Base-by-base conservation (phyloP, 2,113 vertebrate species). In the Anhinga anhinga region DNA sequence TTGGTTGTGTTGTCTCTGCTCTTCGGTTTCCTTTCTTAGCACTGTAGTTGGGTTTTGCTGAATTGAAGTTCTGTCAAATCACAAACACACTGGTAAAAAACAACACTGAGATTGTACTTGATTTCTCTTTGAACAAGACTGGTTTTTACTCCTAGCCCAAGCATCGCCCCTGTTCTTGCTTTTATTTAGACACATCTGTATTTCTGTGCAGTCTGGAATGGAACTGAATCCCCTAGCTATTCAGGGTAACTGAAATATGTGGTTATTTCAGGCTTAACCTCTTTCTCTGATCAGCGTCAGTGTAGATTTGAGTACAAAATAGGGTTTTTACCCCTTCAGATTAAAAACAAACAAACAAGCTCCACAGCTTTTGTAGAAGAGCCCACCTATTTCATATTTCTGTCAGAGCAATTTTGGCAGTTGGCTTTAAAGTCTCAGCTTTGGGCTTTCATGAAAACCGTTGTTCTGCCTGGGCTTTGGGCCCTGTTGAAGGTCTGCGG, bases 121-220 rank as follows among this genome's bases (percentile, higher is more conserved):
- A 8, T 59, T 91, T 67, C n/a, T 59, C 20, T 53, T 49, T 49
- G 23, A 77, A 38, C 38, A 38, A 26, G 26, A 42, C 29, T 50
- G 32, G 5, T 29, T 76, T 71, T 47, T 53, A 22, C 32, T 84
- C 47, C 22, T 22, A 26, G 19, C 23, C 30, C 7, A 10, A 45
- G n/a, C 16, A 5, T 58, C 0, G 0, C 79, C 22, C 21, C 73
- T 7, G 2, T 5, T 69, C 70, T 59, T 44, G 23, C 30, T 55
- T 63, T 63, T 58, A 23, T 8, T 30, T 32, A 10, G 63, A 82
- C 17, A 23, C 13, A 49, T 26, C 30, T 66, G 16, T 32, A 22
- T 71, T 71, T 29, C 56, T 81, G 8, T 81, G 69, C 50, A 45
- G 32, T 26, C 73, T 66, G 58, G 63, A 44, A 34, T 30, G 45